These are phyloP conservation scores for Myiozetetes cayanensis DNA, from an alignment of 2,113 vertebrate species.

Conservation along the genomic window DNA sequence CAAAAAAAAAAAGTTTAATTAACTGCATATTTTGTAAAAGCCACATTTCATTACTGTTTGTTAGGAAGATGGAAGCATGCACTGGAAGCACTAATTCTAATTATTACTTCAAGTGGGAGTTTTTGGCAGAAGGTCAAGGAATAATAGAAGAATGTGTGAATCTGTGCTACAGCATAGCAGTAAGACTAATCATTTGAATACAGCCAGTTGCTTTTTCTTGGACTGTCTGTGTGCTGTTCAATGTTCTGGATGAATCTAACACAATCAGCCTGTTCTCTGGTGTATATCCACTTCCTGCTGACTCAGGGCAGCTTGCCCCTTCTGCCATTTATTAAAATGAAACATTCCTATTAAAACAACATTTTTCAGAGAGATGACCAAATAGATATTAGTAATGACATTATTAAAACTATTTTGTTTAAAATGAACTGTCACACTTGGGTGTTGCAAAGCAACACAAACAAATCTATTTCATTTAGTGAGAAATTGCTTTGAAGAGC, in stretches of 20 bases:
- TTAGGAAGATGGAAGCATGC: conserved; percentile 77
- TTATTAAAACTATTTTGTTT: conserved; percentile 74
- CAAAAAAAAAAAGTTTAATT: conserved; percentile 68
- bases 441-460: conserved; percentile 59
- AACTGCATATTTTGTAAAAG: conserved; percentile 71
- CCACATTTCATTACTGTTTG: conserved; percentile 74
- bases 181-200: conserved; percentile 83
- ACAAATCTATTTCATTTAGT: conserved; percentile 69
- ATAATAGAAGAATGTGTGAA: conserved; percentile 85
- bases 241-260: conserved; percentile 83
- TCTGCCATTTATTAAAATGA: conserved; percentile 82
- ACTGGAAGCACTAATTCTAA: conserved; percentile 83
- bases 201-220: conserved; percentile 74
- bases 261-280: conserved; percentile 83
- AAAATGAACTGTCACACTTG: conserved; percentile 68
- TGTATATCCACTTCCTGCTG: conserved; percentile 82
- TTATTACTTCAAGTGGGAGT: conserved; percentile 84
- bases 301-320: conserved; percentile 79
- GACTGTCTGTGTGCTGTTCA: conserved; percentile 74
- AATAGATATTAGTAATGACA: conserved; percentile 72
- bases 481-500: conserved; percentile 57
- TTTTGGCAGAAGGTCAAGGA: conserved; percentile 83
- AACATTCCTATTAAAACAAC: conserved; percentile 73
- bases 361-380: conserved; percentile 73
- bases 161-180: conserved; percentile 74